Conservation (phyloP, 2,888 invertebrate genomes). For the Tipula vernalis region DNA sequence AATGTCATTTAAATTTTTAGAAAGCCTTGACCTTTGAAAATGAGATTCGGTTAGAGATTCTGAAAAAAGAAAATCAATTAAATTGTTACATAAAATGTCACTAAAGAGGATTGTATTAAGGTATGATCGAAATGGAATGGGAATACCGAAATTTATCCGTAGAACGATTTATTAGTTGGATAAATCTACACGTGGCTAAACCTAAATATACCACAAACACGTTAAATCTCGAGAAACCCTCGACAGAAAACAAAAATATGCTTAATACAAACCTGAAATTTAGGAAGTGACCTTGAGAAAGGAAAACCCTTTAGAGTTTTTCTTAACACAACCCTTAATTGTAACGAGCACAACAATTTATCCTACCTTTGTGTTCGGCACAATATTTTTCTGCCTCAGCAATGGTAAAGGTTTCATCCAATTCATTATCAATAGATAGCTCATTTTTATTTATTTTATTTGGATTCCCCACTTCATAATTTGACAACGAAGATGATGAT, state of each 20-base stretch:
- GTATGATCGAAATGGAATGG: too few relatives aligned
- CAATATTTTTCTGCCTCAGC: background rate
- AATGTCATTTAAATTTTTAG: constrained; percentile 62
- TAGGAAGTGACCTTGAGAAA: background rate
- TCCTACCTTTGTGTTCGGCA: background rate
- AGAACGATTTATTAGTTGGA: too few relatives aligned
- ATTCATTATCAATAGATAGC: background rate
- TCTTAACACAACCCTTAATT: too few relatives aligned
- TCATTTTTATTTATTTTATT: background rate
- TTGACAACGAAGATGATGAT: constrained; percentile 10
- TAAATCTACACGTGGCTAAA: too few relatives aligned
- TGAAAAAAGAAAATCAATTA: background rate
- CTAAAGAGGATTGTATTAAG: too few relatives aligned
- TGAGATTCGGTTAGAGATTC: background rate
- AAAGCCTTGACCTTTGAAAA: background rate
- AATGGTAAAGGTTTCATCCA: background rate
- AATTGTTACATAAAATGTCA: too few relatives aligned
- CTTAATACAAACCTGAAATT: background rate
- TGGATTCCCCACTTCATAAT: constrained; percentile 13
- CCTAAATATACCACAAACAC: too few relatives aligned
- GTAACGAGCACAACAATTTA: background rate
- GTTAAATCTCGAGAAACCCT: too few relatives aligned
- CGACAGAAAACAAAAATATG: too few relatives aligned
- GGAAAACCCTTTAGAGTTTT: background rate
- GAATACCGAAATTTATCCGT: too few relatives aligned